Conservation (phyloP, 2,113 vertebrate genomes). For the Triplophysa tibetana region DNA sequence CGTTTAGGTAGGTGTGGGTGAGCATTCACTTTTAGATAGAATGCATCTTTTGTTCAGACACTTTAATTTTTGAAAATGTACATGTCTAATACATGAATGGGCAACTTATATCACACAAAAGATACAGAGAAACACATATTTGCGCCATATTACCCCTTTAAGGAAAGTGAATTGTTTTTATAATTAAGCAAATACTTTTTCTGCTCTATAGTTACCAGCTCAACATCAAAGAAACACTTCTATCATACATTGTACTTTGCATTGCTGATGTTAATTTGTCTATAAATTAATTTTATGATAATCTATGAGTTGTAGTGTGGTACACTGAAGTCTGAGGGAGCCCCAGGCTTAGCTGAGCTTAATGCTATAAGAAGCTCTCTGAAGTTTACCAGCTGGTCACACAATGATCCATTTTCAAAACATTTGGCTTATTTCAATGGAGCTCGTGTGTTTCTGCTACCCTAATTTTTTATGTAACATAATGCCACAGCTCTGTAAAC, state of each 20-base stretch:
- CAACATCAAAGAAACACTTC: neutral
- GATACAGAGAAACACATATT: neutral
- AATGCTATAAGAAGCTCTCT: conserved; percentile 65
- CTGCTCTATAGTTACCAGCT: conserved; percentile 1
- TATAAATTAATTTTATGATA: conserved; percentile 16
- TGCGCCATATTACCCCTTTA: too few relatives aligned
- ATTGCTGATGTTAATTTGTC: conserved; percentile 1
- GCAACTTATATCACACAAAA: too few relatives aligned
- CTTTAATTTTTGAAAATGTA: too few relatives aligned
- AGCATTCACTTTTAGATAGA: too few relatives aligned
- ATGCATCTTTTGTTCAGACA: too few relatives aligned
- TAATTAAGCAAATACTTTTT: neutral
- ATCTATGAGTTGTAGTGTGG: conserved; percentile 25
- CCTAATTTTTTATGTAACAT: conserved; percentile 49
- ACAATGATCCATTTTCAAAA: conserved; percentile 60
- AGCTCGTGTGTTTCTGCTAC: neutral
- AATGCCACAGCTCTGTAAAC: conserved; percentile 42
- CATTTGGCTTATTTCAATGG: conserved; percentile 53
- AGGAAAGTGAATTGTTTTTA: too few relatives aligned
- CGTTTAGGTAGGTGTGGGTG: too few relatives aligned
- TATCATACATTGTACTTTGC: neutral
- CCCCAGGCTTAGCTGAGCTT: conserved; percentile 61
- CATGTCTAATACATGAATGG: too few relatives aligned
- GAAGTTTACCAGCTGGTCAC: conserved; percentile 66
- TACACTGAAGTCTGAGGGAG: conserved; percentile 45